Evolutionary conservation across 2,888 invertebrate genomes (phyloP).

Genomic region (Embidobia sp.): DNA sequence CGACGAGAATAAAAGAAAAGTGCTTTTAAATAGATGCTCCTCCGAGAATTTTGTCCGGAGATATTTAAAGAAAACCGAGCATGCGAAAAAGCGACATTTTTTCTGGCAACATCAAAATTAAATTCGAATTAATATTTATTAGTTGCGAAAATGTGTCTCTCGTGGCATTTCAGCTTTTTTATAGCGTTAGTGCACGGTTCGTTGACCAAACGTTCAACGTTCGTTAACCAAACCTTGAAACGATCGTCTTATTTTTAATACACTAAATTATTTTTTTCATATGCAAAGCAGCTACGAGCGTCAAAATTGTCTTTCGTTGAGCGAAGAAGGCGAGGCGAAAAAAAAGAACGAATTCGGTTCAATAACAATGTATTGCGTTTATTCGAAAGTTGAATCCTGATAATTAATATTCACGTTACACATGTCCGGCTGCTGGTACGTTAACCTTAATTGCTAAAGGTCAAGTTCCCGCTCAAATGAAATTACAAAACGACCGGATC

Average conservation of each 20-base stretch:
- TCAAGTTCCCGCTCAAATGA: constrained; percentile 46
- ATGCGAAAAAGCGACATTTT: constrained; percentile 4
- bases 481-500: constrained; percentile 31
- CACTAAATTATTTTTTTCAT: constrained; percentile 39
- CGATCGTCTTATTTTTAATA: constrained; percentile 48
- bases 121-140: constrained; percentile 52
- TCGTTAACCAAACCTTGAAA: constrained; percentile 57
- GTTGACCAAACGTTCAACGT: constrained; percentile 58
- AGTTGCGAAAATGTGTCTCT: constrained; percentile 51
- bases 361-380: constrained; percentile 33
- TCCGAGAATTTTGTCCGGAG: too few relatives aligned
- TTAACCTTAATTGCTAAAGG: constrained; percentile 60
- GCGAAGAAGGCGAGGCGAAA: background rate
- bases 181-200: constrained; percentile 48
- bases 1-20: too few relatives aligned
- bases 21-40: too few relatives aligned
- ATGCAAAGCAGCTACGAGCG: constrained; percentile 31
- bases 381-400: constrained; percentile 15
- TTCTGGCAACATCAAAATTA: constrained; percentile 25
- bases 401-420: constrained; percentile 54
- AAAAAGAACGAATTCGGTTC: constrained; percentile 9
- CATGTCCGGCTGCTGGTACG: constrained; percentile 54
- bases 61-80: constrained; percentile 16
- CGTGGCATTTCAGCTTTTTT: constrained; percentile 40
- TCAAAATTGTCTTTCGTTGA: constrained; percentile 15